These are phyloP conservation scores for Cydia amplana DNA, from an alignment of 1,140 invertebrate species.

Conservation along the genomic window DNA sequence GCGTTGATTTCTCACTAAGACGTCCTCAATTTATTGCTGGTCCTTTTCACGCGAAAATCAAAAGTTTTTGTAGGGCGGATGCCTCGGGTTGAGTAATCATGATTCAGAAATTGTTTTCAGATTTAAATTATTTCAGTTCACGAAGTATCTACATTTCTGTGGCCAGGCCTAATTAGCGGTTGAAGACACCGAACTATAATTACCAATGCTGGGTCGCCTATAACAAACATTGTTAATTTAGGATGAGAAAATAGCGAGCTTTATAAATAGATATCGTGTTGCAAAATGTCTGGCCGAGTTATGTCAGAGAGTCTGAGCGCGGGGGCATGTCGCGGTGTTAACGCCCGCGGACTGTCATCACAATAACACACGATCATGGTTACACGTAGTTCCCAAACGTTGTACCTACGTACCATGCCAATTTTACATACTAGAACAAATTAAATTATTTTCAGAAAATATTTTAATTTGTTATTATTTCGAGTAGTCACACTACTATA, in stretches of 20 bases:
- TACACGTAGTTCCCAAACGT: not conserved
- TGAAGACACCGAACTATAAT: constrained; percentile 73
- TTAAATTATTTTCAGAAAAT: too few relatives aligned
- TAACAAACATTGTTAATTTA: constrained; percentile 69
- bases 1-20: constrained; percentile 46
- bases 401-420: not conserved
- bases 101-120: constrained; percentile 26
- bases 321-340: constrained; percentile 32
- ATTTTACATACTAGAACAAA: too few relatives aligned
- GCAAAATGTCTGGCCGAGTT: constrained; percentile 75
- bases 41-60: constrained; percentile 36
- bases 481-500: too few relatives aligned
- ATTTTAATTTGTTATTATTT: too few relatives aligned
- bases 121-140: constrained; percentile 48
- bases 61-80: constrained; percentile 12
- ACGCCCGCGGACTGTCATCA: constrained; percentile 36
- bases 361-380: constrained; percentile 16
- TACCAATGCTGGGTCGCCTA: constrained; percentile 49
- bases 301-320: constrained; percentile 60
- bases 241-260: constrained; percentile 54
- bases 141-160: constrained; percentile 17
- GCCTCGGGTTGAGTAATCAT: constrained; percentile 8
- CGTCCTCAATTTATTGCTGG: constrained; percentile 61
- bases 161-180: constrained; percentile 68
- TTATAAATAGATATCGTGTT: constrained; percentile 66